Evolutionary conservation across 23 tunicate genomes (phyloP).

Genomic region (Trididemnum clinides): DNA sequence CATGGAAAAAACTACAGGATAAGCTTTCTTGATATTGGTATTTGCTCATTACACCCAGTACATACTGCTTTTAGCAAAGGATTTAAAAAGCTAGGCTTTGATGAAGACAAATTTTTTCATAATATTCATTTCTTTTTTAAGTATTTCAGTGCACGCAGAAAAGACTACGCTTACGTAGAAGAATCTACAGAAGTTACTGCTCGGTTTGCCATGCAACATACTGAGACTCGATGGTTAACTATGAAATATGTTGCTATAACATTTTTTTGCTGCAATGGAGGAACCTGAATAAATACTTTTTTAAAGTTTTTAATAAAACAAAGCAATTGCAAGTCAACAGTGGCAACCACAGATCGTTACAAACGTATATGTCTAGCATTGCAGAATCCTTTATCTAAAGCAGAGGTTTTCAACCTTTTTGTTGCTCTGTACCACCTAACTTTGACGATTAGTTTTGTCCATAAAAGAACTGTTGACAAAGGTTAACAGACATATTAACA

Average conservation of each 20-base stretch:
- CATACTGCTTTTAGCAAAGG: not conserved
- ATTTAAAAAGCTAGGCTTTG: not conserved
- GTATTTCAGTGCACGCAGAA: not conserved
- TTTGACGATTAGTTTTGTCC: no score
- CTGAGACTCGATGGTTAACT: not conserved
- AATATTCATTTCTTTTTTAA: not conserved
- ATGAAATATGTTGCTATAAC: not conserved
- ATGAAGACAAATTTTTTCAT: not conserved
- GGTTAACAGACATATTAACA: no score
- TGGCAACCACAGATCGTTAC: not conserved
- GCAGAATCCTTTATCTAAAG: not conserved
- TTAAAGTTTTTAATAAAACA: not conserved
- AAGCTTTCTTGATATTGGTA: not conserved
- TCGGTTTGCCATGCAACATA: not conserved
- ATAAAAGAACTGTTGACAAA: no score
- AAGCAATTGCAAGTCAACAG: not conserved
- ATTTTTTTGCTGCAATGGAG: no score
- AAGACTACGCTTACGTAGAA: not conserved
- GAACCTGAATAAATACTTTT: no score
- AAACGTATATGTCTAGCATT: not conserved
- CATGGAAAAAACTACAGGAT: not conserved
- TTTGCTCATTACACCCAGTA: constrained; percentile 1
- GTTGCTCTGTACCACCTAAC: no score
- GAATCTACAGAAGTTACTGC: not conserved
- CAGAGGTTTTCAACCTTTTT: no score